phyloP scores from a whole-genome alignment of 2,888 invertebrate genomes.

The Agrotis segetum region DNA sequence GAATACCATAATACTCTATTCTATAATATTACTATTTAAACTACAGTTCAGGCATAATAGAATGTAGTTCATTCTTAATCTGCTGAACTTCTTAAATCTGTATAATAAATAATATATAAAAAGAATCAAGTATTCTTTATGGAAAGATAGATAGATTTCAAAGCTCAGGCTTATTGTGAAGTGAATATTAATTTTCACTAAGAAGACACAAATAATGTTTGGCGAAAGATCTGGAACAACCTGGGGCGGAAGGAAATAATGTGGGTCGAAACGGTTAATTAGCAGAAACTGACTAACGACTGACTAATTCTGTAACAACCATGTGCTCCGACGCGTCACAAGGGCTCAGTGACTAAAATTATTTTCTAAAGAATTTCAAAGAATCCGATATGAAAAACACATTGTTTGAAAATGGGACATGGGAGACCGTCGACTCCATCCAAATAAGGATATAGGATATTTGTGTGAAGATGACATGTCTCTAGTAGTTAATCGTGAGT shows the following conservation, averaged over 20 bases:
- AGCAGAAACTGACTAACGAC: slow-evolving; percentile 69
- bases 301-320: slow-evolving; percentile 70
- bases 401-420: slow-evolving; percentile 14
- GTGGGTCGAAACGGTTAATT: slow-evolving; percentile 68
- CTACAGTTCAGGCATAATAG: background rate
- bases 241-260: slow-evolving; percentile 69
- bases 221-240: slow-evolving; percentile 46
- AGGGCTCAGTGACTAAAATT: slow-evolving; percentile 64
- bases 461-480: background rate
- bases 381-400: slow-evolving; percentile 28
- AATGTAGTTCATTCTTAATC: background rate
- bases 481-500: too few relatives aligned
- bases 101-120: background rate
- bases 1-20: background rate
- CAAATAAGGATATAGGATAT: slow-evolving; percentile 23
- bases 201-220: slow-evolving; percentile 20
- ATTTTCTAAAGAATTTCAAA: slow-evolving; percentile 58
- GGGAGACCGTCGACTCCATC: background rate
- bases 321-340: slow-evolving; percentile 57
- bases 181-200: background rate
- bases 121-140: background rate
- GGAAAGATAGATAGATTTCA: background rate
- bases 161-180: background rate
- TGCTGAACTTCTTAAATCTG: background rate
- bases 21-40: background rate